Evolutionary conservation across 1,140 invertebrate species (phyloP), one percentile per base, ranked within the genome.

Genomic region (Dysdera silvatica): DNA sequence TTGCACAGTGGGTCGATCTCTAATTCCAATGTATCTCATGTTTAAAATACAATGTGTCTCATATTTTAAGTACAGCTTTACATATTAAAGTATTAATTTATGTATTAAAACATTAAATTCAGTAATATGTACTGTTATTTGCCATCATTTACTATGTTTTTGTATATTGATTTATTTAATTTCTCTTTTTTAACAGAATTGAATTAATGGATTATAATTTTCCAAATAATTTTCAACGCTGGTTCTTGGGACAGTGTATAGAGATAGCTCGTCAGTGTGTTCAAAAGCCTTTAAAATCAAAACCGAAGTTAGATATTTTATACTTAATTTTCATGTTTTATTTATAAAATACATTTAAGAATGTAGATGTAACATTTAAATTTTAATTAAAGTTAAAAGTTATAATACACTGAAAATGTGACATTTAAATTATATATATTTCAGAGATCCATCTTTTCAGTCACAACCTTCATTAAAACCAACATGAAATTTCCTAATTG

Each of bases 191-290:
- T 72, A 74, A 52, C 69, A 85, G 83, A 41, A 71, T 84, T 18
- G 65, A 75, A 82, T 55, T 74, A 75, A 6, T 80, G 86, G 16
- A 81, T 81, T 67, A 53, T 26, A 88, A 87, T 75, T 84, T 87
- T 66, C 84, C 87, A 18, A 73, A 77, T 8, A 68, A 83, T 0
- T 80, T 89, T 32, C 70, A 79, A 45, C 75, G 80, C 0, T 85
- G 82, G 71, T 80, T 88, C 48, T 67, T 81, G 52, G 83, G 79
- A 0, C 85, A 89, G 74, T 80, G 81, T 1, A 79, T 76, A 52
- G 87, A 89, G 76, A 81, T 86, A 60, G 83, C 82, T 10, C 79
- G 87, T 43, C 77, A 79, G 68, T 87, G 86, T 75, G 83, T 87
- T 1, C 83, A 87, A 71, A 80, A 85, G 14, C 85, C 87, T 2